These are phyloP conservation scores for Lophius piscatorius DNA, from an alignment of 2,113 vertebrate species.

Conservation along the genomic window DNA sequence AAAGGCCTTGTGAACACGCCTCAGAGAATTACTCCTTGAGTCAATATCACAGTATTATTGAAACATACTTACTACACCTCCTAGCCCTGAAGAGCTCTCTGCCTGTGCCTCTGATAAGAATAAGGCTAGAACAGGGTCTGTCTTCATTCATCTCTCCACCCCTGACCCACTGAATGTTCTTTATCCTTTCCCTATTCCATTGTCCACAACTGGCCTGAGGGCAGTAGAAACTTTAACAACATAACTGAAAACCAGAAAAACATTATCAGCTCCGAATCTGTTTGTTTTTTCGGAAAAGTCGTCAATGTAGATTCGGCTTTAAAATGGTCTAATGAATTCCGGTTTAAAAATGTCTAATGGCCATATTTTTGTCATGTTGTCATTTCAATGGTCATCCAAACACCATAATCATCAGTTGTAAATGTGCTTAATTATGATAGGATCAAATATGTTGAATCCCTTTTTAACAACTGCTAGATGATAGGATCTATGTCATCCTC, in stretches of 20 bases:
- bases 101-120: conserved; percentile 46
- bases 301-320: too few species aligned
- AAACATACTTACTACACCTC: conserved; percentile 36
- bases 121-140: conserved; percentile 2
- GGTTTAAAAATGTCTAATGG: too few species aligned
- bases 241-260: background rate
- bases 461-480: too few species aligned
- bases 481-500: too few species aligned
- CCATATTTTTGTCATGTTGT: too few species aligned
- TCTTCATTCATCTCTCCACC: conserved; percentile 38
- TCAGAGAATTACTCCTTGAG: conserved; percentile 57
- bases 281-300: too few species aligned
- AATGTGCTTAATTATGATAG: too few species aligned
- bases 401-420: too few species aligned
- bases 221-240: background rate
- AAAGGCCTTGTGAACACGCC: conserved; percentile 75
- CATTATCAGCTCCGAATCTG: background rate
- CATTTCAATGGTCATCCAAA: too few species aligned
- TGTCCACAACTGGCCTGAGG: background rate
- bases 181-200: background rate
- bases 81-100: conserved; percentile 18
- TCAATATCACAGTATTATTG: conserved; percentile 66
- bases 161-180: conserved; percentile 20
- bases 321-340: too few species aligned
- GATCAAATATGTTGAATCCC: too few species aligned